These are phyloP conservation scores for Bombus impatiens DNA, from an alignment of 1,140 invertebrate genomes.

Conservation along the genomic window DNA sequence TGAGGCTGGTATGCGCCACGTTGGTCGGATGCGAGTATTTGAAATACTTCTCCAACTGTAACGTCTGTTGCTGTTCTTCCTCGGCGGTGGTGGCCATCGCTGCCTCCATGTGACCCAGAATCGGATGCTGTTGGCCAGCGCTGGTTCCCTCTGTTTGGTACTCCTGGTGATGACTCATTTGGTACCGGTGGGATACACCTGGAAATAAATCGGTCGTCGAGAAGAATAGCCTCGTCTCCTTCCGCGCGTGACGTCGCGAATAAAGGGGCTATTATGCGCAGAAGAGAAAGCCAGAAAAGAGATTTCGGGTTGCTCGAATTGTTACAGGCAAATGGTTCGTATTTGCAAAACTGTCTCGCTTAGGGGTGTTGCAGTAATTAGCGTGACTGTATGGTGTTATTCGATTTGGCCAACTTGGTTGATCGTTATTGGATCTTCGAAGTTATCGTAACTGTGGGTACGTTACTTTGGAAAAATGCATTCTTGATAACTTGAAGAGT, in stretches of 20 bases:
- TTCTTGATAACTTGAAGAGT: neutral
- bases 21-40: slow-evolving; percentile 80
- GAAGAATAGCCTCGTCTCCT: neutral
- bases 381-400: too few species aligned
- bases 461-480: neutral
- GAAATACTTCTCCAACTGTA: slow-evolving; percentile 82
- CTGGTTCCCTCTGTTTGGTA: slow-evolving; percentile 72
- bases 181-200: slow-evolving; percentile 78
- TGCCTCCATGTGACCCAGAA: slow-evolving; percentile 74
- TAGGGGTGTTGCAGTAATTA: neutral
- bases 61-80: slow-evolving; percentile 77
- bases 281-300: too few species aligned
- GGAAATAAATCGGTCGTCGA: neutral
- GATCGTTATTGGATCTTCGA: too few species aligned
- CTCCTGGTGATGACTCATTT: slow-evolving; percentile 79
- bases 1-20: slow-evolving; percentile 73
- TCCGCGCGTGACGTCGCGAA: neutral
- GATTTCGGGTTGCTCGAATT: neutral
- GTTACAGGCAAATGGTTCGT: neutral
- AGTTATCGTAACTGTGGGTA: too few species aligned
- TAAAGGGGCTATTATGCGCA: neutral
- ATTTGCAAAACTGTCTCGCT: neutral
- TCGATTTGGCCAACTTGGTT: too few species aligned
- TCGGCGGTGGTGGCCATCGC: slow-evolving; percentile 70
- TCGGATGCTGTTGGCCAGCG: slow-evolving; percentile 66